Evolutionary conservation across 2,888 invertebrate species (phyloP).

Genomic region (Campoplex capitator): DNA sequence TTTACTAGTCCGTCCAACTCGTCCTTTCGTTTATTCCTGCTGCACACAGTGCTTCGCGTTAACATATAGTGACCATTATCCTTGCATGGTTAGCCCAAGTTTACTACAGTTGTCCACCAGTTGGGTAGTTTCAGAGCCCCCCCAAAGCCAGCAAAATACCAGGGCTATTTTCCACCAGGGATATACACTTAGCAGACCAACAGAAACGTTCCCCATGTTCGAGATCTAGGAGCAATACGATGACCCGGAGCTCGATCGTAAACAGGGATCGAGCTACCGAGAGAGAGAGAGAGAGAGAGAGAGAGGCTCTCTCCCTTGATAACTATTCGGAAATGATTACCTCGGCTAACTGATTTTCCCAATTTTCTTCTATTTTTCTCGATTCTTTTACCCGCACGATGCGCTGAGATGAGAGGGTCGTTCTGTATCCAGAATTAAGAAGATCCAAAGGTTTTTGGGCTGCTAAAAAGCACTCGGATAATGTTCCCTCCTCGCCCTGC

Average conservation of each 20-base stretch:
- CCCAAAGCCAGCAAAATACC: slow-evolving; percentile 45
- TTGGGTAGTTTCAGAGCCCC: slow-evolving; percentile 38
- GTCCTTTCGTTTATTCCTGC: slow-evolving; percentile 1
- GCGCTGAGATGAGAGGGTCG: too few relatives aligned
- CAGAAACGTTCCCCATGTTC: slow-evolving; percentile 1
- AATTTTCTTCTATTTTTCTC: background rate
- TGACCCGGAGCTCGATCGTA: slow-evolving; percentile 20
- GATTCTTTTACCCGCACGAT: too few relatives aligned
- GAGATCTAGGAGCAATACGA: slow-evolving; percentile 20
- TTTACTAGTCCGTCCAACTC: background rate
- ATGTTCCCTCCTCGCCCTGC: background rate
- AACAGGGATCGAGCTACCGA: background rate
- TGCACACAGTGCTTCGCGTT: background rate
- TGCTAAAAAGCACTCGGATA: background rate
- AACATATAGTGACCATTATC: slow-evolving; percentile 21
- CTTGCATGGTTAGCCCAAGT: slow-evolving; percentile 31
- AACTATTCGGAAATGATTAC: slow-evolving; percentile 9
- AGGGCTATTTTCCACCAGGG: slow-evolving; percentile 50
- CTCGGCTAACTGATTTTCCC: background rate
- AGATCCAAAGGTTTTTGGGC: too few relatives aligned
- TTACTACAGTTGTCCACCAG: slow-evolving; percentile 37
- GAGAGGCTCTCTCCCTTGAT: background rate
- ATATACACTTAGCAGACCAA: slow-evolving; percentile 3
- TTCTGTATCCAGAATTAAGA: background rate
- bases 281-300: too few relatives aligned